Percentiles rank a stretch among this genome's conserved stretches.
These are phyloP conservation scores for Drosophila eugracilis DNA, from an alignment of 1,140 invertebrate species.

Conservation along the genomic window DNA sequence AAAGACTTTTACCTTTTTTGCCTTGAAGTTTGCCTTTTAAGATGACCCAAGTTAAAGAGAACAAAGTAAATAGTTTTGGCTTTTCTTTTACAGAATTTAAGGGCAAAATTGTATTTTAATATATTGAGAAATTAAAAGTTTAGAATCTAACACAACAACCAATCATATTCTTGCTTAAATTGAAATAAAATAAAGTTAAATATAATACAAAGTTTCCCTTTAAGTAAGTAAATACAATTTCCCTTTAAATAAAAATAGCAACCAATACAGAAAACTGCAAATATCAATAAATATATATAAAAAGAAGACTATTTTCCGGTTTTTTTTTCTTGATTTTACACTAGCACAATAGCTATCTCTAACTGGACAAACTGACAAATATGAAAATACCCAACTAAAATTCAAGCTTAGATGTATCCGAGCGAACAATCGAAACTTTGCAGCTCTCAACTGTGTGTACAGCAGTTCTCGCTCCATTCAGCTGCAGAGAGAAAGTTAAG, in stretches of 20 bases:
- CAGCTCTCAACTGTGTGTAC: slow-evolving; percentile 1
- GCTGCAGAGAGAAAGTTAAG: slow-evolving; percentile 12
- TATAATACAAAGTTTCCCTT: too few relatives aligned
- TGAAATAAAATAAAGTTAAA: too few relatives aligned
- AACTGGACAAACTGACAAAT: slow-evolving; percentile 12
- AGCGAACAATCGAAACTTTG: slow-evolving; percentile 41
- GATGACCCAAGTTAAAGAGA: not conserved
- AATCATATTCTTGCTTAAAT: too few relatives aligned
- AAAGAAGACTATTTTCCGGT: too few relatives aligned
- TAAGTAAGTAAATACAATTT: too few relatives aligned
- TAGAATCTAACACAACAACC: too few relatives aligned
- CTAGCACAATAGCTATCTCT: not conserved
- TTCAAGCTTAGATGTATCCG: not conserved
- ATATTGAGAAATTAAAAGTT: too few relatives aligned
- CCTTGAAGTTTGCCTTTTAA: not conserved
- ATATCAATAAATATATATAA: not conserved
- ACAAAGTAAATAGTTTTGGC: too few relatives aligned
- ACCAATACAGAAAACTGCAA: too few relatives aligned
- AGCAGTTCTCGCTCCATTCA: not conserved
- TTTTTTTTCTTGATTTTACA: not conserved
- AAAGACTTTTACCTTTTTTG: not conserved
- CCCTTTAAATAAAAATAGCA: too few relatives aligned
- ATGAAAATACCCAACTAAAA: slow-evolving; percentile 7
- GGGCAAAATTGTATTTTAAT: too few relatives aligned
- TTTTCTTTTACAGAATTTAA: too few relatives aligned